A percentile compares a stretch with the other conserved stretches of the same genome.
Conservation (phyloP, 2,797 vertebrate species). For the Myoxocephalus aenaeus region DNA sequence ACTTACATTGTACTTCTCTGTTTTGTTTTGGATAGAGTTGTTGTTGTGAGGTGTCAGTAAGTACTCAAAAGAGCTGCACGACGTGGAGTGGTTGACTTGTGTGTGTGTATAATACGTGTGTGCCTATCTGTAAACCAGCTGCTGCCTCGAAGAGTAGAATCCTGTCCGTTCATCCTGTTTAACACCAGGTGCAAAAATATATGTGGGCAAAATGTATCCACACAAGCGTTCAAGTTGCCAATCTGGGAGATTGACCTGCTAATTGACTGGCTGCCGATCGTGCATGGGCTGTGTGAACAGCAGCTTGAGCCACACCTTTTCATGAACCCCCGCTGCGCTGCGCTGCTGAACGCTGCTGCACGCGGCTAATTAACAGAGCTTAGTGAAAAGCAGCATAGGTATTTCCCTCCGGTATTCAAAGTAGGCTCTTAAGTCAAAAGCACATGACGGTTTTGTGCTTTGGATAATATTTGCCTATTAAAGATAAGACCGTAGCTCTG, state of each 20-base stretch:
- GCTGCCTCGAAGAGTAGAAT: constrained; percentile 21
- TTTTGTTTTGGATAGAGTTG: constrained; percentile 78
- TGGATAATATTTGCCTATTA: constrained; percentile 56
- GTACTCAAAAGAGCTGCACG: constrained; percentile 78
- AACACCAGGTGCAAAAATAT: constrained; percentile 23
- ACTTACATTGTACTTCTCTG: constrained; percentile 55
- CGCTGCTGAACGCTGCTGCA: constrained; percentile 30
- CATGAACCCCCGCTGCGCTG: constrained; percentile 18
- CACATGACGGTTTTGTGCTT: constrained; percentile 53
- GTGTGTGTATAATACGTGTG: constrained; percentile 30
- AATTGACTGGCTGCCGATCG: constrained; percentile 35
- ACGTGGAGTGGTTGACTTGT: constrained; percentile 57
- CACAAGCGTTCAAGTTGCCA: constrained; percentile 4
- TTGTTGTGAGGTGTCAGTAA: constrained; percentile 89
- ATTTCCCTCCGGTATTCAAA: constrained; percentile 62
- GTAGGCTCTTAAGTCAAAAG: constrained; percentile 47
- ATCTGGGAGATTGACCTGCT: constrained; percentile 26
- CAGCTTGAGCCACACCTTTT: constrained; percentile 35
- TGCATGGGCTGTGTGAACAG: constrained; percentile 69
- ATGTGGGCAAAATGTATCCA: background rate
- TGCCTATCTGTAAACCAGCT: constrained; percentile 55
- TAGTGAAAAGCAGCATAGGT: constrained; percentile 43
- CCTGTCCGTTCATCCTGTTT: constrained; percentile 34
- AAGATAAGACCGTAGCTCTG: constrained; percentile 51
- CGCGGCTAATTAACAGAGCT: constrained; percentile 56